Evolutionary conservation across 2,888 invertebrate species (phyloP).

Genomic region (Didymodactylos carnosus): DNA sequence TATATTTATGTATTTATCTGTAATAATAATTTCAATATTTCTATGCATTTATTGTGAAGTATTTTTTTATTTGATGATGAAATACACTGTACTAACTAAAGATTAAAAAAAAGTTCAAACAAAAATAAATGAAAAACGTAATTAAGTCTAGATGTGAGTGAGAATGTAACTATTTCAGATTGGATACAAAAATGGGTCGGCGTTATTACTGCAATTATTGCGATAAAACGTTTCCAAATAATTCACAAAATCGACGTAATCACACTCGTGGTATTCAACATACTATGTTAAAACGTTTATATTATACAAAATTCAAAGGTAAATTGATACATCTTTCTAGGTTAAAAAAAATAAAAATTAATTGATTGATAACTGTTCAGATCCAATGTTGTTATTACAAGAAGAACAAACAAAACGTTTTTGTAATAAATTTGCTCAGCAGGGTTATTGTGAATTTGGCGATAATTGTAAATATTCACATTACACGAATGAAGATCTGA

Average conservation of each 20-base stretch:
- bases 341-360: too few species aligned
- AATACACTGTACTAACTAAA: too few species aligned
- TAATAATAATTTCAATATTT: too few species aligned
- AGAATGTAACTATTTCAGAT: too few species aligned
- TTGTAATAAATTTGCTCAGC: not conserved
- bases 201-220: not conserved
- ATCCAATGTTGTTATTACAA: not conserved
- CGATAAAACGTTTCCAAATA: not conserved
- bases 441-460: not conserved
- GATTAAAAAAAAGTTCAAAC: not conserved
- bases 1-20: too few species aligned
- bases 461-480: not conserved
- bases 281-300: not conserved
- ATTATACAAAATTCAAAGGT: not conserved
- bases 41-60: too few species aligned
- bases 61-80: too few species aligned
- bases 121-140: too few species aligned
- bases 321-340: too few species aligned
- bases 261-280: not conserved
- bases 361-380: not conserved
- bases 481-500: not conserved
- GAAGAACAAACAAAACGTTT: not conserved
- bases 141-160: too few species aligned
- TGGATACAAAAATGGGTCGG: too few species aligned
- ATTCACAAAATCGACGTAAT: not conserved